Evolutionary conservation across 2,888 invertebrate genomes (phyloP).

Genomic region (Blastobasis adustella): DNA sequence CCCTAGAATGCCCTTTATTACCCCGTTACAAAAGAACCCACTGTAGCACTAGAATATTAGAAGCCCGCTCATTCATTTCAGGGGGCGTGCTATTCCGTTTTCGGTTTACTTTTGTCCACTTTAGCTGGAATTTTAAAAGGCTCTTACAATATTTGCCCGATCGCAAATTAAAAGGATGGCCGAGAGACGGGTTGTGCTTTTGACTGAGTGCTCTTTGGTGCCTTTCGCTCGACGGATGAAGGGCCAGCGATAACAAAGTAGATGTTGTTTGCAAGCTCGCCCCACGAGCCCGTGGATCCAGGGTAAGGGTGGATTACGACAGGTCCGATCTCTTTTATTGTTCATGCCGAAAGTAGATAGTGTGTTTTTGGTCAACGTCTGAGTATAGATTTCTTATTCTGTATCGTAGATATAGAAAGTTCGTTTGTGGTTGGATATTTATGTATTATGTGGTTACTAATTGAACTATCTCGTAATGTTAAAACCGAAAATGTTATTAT

Average conservation of each 20-base stretch:
- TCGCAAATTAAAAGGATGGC: slow-evolving; percentile 9
- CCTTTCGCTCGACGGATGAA: too few species aligned
- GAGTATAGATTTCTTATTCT: too few species aligned
- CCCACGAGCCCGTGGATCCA: slow-evolving; percentile 7
- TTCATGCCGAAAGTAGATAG: too few species aligned
- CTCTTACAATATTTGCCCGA: slow-evolving; percentile 17
- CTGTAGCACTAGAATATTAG: slow-evolving; percentile 58
- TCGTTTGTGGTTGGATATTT: too few species aligned
- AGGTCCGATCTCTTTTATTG: too few species aligned
- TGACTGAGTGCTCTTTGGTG: slow-evolving; percentile 2
- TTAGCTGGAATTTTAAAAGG: slow-evolving; percentile 22
- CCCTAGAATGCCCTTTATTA: slow-evolving; percentile 66
- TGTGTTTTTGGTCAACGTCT: too few species aligned
- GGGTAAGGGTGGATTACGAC: too few species aligned
- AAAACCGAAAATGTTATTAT: too few species aligned
- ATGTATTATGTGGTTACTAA: too few species aligned
- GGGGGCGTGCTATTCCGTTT: slow-evolving; percentile 1
- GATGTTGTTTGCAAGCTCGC: slow-evolving; percentile 9
- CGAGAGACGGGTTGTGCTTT: slow-evolving; percentile 2
- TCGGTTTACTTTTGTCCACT: slow-evolving; percentile 37
- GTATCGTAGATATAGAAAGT: too few species aligned
- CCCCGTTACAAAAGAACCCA: slow-evolving; percentile 56
- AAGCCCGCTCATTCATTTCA: slow-evolving; percentile 45
- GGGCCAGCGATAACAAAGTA: not conserved
- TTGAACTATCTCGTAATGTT: too few species aligned